These are phyloP conservation scores for Crossocerus cetratus DNA, from an alignment of 2,888 invertebrate genomes.

Conservation along the genomic window DNA sequence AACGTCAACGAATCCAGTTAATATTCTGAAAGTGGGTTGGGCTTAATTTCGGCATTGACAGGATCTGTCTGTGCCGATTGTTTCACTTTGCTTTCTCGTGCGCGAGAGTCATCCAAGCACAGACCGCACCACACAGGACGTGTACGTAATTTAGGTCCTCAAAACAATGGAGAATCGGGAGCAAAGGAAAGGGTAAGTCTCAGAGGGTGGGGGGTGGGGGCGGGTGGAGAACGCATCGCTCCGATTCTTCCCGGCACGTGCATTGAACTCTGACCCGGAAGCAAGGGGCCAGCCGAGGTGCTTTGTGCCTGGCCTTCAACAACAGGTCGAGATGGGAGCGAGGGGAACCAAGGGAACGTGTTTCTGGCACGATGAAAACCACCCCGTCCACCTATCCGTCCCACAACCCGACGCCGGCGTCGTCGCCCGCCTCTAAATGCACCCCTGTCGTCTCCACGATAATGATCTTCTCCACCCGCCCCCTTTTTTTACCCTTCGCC, in stretches of 20 bases:
- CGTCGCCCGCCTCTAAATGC: too few species aligned
- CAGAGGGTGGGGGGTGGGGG: neutral
- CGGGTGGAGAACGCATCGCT: constrained; percentile 2
- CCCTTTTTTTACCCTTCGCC: too few species aligned
- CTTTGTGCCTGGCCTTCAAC: constrained; percentile 63
- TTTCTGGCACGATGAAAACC: constrained; percentile 32
- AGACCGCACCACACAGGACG: too few species aligned
- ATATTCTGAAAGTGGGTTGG: too few species aligned
- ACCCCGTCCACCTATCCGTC: neutral
- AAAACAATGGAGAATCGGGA: neutral
- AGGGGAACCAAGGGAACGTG: constrained; percentile 28
- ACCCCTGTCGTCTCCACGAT: too few species aligned
- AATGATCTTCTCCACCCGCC: too few species aligned
- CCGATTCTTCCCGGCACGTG: constrained; percentile 37
- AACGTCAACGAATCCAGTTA: too few species aligned
- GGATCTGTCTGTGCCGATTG: too few species aligned
- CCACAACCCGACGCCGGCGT: constrained; percentile 1
- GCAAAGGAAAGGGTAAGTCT: neutral
- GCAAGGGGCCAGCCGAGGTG: constrained; percentile 29
- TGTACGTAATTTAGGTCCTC: too few species aligned
- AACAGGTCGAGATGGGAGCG: constrained; percentile 46
- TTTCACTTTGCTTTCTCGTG: too few species aligned
- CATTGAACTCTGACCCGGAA: constrained; percentile 62
- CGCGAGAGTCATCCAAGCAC: too few species aligned
- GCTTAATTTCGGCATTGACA: too few species aligned